Evolutionary conservation across 2,797 vertebrate species (phyloP).

Genomic region (Mionectes olivaceus): DNA sequence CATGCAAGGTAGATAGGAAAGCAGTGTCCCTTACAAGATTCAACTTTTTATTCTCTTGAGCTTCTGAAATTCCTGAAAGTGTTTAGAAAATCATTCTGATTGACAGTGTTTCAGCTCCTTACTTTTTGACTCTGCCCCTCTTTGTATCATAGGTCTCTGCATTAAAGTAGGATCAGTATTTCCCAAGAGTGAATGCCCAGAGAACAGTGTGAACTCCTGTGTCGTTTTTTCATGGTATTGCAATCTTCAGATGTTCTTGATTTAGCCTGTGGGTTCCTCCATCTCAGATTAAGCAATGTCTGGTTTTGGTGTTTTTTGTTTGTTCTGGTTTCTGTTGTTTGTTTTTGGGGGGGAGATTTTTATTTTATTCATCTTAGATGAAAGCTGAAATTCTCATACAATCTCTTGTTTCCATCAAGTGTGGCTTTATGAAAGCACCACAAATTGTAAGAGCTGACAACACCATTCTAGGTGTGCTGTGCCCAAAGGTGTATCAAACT

Average conservation of each 20-base stretch:
- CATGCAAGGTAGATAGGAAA: neutral
- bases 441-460: neutral
- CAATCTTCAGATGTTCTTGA: neutral
- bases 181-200: neutral
- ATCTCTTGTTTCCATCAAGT: neutral
- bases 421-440: neutral
- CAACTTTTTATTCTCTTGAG: neutral
- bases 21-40: neutral
- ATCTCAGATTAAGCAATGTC: neutral
- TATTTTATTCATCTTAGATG: neutral
- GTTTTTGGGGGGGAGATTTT: accelerated
- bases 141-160: neutral
- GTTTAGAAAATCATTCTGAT: neutral
- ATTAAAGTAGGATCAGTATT: neutral
- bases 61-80: neutral
- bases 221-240: neutral
- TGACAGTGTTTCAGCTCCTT: neutral
- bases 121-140: neutral
- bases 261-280: neutral
- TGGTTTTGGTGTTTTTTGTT: neutral
- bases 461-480: neutral
- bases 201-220: neutral
- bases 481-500: neutral
- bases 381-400: neutral
- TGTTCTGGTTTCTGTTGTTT: too few relatives aligned